A percentile compares a stretch with the other conserved stretches of the same genome.
phyloP scores from a whole-genome alignment of 1,140 invertebrate genomes.

The Leptinotarsa undecemlineata region DNA sequence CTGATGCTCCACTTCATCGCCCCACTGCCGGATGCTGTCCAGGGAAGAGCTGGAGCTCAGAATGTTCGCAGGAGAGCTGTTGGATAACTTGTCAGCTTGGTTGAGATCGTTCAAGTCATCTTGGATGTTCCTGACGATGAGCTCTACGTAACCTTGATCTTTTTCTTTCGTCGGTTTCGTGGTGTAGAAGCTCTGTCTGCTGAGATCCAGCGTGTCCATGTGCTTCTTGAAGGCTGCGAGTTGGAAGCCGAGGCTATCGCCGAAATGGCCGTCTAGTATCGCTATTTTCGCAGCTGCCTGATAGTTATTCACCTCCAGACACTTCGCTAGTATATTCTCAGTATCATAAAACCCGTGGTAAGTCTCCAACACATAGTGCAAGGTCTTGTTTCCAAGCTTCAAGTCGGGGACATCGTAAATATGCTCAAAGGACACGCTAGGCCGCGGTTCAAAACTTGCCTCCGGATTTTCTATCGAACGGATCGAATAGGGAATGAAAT shows the following conservation, averaged over 20 bases:
- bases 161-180: constrained; percentile 38
- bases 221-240: constrained; percentile 52
- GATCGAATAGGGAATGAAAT: constrained; percentile 38
- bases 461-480: constrained; percentile 41
- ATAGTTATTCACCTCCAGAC: constrained; percentile 54
- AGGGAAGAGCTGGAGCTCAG: constrained; percentile 52
- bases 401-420: constrained; percentile 43
- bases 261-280: constrained; percentile 54
- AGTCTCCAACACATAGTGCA: constrained; percentile 54
- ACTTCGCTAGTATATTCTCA: constrained; percentile 50
- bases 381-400: constrained; percentile 48
- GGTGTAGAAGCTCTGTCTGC: constrained; percentile 39
- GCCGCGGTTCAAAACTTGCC: background rate
- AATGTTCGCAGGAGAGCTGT: constrained; percentile 47
- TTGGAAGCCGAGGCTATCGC: constrained; percentile 56
- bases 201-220: constrained; percentile 40
- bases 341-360: constrained; percentile 54
- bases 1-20: constrained; percentile 52
- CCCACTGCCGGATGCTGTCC: constrained; percentile 53
- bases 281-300: constrained; percentile 56
- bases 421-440: constrained; percentile 33
- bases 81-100: constrained; percentile 18
- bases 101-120: constrained; percentile 45
- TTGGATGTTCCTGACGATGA: constrained; percentile 44
- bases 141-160: constrained; percentile 38